A percentile compares a stretch with the other conserved stretches of the same genome.
These are phyloP conservation scores for Myotis pilosus DNA, from an alignment of 2,797 vertebrate species.

Conservation along the genomic window DNA sequence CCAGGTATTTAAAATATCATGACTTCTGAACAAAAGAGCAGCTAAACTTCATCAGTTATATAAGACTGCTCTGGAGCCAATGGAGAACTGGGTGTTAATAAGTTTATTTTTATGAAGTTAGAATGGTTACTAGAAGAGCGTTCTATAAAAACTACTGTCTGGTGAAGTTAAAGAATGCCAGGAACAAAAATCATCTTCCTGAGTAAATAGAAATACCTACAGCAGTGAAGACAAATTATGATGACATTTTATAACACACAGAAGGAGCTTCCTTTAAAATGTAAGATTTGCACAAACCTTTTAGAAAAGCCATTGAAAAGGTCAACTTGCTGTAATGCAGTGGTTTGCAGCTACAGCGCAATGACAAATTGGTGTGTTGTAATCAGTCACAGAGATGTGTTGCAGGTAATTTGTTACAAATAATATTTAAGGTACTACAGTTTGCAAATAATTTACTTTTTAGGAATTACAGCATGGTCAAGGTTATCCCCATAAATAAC, in stretches of 20 bases:
- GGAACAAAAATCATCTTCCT: constrained; percentile 53
- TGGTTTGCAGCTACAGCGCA: constrained; percentile 1
- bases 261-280: constrained; percentile 52
- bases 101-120: constrained; percentile 48
- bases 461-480: constrained; percentile 46
- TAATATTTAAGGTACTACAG: constrained; percentile 37
- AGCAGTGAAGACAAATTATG: constrained; percentile 68
- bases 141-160: constrained; percentile 23
- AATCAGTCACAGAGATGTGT: constrained; percentile 51
- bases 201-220: constrained; percentile 60
- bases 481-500: constrained; percentile 39
- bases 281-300: constrained; percentile 64
- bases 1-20: background rate
- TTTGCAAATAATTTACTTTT: constrained; percentile 42
- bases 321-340: constrained; percentile 56
- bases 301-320: constrained; percentile 54
- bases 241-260: constrained; percentile 66
- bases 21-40: background rate
- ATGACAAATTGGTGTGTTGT: constrained; percentile 34
- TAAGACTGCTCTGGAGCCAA: background rate
- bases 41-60: background rate
- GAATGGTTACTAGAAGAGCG: background rate
- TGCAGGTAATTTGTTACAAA: constrained; percentile 61
- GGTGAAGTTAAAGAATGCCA: constrained; percentile 34
- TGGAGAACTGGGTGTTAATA: constrained; percentile 7